Conservation (phyloP, 1,140 invertebrate genomes). For the Drosophila asahinai region DNA sequence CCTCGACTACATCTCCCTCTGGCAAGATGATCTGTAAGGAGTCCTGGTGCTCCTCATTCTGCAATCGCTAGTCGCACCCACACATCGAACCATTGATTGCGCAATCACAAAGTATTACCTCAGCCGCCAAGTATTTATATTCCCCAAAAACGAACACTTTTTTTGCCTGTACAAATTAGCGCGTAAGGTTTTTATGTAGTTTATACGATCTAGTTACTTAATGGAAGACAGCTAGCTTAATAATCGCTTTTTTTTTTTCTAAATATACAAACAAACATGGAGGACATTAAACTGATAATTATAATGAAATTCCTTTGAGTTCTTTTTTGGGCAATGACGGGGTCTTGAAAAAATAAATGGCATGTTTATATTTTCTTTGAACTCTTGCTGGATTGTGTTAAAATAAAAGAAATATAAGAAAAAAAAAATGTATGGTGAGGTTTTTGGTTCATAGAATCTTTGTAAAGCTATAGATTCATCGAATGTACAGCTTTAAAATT, state of each 20-base stretch:
- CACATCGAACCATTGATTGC: conserved; percentile 65
- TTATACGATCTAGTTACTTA: conserved; percentile 41
- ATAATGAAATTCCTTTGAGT: conserved; percentile 20
- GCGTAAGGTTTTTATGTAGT: conserved; percentile 64
- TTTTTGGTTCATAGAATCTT: too few relatives aligned
- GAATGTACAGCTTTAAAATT: too few relatives aligned
- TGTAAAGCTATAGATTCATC: too few relatives aligned
- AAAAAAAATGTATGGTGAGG: too few relatives aligned
- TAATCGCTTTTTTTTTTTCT: conserved; percentile 49
- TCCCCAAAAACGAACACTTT: conserved; percentile 22
- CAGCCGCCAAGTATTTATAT: conserved; percentile 72
- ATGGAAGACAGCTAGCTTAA: conserved; percentile 79
- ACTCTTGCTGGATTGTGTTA: too few relatives aligned
- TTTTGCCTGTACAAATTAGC: conserved; percentile 69
- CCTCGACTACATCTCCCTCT: conserved; percentile 95
- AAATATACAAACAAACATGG: conserved; percentile 53
- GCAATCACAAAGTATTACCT: conserved; percentile 76
- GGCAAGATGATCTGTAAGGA: conserved; percentile 88
- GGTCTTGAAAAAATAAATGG: neutral
- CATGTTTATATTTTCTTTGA: too few relatives aligned
- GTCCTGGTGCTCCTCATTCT: too few relatives aligned
- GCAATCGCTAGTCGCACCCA: conserved; percentile 58
- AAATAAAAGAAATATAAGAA: too few relatives aligned
- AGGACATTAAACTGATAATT: conserved; percentile 77
- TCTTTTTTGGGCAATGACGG: neutral